Evolutionary conservation across 2,113 vertebrate species (phyloP), one percentile per base, ranked within the genome.

Genomic region (Acrocephalus arundinaceus): DNA sequence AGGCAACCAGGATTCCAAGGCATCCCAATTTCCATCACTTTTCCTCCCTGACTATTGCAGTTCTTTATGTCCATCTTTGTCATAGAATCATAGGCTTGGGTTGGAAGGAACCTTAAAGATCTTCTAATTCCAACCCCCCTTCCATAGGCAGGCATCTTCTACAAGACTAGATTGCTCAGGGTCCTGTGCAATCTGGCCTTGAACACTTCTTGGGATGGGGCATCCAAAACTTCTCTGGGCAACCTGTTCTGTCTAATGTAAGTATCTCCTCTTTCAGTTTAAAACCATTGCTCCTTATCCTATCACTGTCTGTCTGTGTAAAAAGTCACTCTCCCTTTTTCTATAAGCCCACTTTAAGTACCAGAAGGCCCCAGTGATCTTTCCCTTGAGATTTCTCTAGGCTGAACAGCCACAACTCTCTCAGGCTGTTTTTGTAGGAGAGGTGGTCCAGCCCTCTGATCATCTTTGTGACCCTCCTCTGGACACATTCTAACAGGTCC

Each of bases 291-390:
- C n/a, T 9, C 48, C 24, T 63, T 63, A 28, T 30, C 13, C 48
- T 41, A 11, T 62, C 15, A 24, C 19, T 46, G 9, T 78, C 25
- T 51, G 62, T 11, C 24, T 54, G 24, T 48, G n/a, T 41, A 48
- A 55, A 54, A 71, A 20, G 7, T 30, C 1, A 2, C 16, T 79
- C 24, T 41, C 11, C 5, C n/a, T 54, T 28, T 41, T 39, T 55
- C 54, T 21, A 10, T 41, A 48, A 49, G 7, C 11, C 14, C 13
- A 41, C 70, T 80, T 80, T 15, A 72, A 31, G 21, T 49, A 27
- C 18, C 0, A 0, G 17, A 57, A 65, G 30, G 17, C 14, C 17
- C 17, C 35, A 49, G 0, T 35, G 24, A 43, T 55, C 9, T 65
- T 55, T 80, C 35, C 41, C 30, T 30, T 41, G 18, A 63, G 49